Conservation (phyloP, 2,797 vertebrate genomes). For the Okamejei kenojei region DNA sequence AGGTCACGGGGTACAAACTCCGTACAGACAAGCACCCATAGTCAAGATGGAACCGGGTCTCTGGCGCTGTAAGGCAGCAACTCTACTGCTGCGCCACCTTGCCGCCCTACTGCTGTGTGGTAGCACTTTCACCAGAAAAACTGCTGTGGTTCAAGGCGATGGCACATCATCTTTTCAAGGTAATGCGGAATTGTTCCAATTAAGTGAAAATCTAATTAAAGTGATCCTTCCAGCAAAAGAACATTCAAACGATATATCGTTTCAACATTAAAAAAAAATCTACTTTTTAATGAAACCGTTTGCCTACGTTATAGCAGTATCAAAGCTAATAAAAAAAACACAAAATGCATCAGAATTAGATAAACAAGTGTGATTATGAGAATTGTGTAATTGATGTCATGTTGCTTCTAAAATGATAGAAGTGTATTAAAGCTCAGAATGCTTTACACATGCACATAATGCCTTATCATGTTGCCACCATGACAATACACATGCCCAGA, state of each 20-base stretch:
- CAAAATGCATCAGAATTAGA: background rate
- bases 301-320: background rate
- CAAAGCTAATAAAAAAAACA: background rate
- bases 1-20: no score
- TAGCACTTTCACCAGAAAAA: no score
- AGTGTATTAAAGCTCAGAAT: conserved; percentile 10
- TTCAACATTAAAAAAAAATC: background rate
- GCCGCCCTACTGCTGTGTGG: no score
- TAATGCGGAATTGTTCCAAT: background rate
- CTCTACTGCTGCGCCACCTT: no score
- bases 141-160: no score
- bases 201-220: background rate
- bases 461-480: no score
- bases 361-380: background rate
- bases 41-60: no score
- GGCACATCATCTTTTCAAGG: no score
- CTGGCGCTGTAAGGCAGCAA: no score
- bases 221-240: background rate
- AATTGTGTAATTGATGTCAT: background rate
- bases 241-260: background rate
- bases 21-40: no score
- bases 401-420: background rate
- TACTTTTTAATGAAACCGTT: background rate
- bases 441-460: background rate
- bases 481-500: background rate